A percentile compares a stretch with the other conserved stretches of the same genome.
Evolutionary conservation across 2,888 invertebrate species (phyloP).

Genomic region (Nomada lathburiana): DNA sequence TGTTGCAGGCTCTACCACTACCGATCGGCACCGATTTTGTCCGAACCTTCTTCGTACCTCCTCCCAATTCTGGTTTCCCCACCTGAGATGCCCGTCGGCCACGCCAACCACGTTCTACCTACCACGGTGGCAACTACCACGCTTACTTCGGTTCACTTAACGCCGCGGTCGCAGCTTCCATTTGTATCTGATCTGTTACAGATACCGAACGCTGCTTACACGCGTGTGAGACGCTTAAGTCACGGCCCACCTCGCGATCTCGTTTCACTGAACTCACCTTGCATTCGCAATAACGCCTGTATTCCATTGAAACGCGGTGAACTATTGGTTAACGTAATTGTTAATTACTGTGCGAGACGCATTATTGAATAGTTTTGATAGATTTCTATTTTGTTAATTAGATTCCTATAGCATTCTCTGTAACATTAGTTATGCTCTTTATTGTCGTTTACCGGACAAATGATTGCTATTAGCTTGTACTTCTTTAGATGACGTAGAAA

Average conservation of each 20-base stretch:
- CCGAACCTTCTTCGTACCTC: constrained; percentile 39
- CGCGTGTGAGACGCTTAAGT: constrained; percentile 54
- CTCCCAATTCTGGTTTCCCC: constrained; percentile 37
- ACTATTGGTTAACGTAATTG: too few species aligned
- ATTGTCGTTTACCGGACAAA: too few species aligned
- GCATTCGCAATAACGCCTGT: constrained; percentile 1
- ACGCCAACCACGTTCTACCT: constrained; percentile 60
- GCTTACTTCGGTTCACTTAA: constrained; percentile 65
- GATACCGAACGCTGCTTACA: constrained; percentile 70
- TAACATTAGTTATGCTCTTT: too few species aligned
- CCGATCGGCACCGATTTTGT: constrained; percentile 59
- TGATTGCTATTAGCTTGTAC: too few species aligned
- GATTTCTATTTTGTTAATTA: too few species aligned
- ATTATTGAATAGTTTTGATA: too few species aligned
- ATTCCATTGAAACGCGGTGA: neutral
- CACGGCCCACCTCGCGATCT: constrained; percentile 46
- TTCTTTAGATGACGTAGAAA: too few species aligned
- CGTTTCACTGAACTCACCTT: constrained; percentile 18
- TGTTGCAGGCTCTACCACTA: constrained; percentile 33
- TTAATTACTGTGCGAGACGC: too few species aligned
- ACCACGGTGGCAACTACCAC: constrained; percentile 66
- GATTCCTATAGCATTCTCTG: too few species aligned
- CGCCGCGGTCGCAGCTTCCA: constrained; percentile 65
- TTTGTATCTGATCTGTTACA: constrained; percentile 76
- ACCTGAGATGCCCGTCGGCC: constrained; percentile 35